Percentiles rank a stretch among this genome's conserved stretches.
Evolutionary conservation across 2,797 vertebrate genomes (phyloP).

Genomic region (Monodelphis domestica): DNA sequence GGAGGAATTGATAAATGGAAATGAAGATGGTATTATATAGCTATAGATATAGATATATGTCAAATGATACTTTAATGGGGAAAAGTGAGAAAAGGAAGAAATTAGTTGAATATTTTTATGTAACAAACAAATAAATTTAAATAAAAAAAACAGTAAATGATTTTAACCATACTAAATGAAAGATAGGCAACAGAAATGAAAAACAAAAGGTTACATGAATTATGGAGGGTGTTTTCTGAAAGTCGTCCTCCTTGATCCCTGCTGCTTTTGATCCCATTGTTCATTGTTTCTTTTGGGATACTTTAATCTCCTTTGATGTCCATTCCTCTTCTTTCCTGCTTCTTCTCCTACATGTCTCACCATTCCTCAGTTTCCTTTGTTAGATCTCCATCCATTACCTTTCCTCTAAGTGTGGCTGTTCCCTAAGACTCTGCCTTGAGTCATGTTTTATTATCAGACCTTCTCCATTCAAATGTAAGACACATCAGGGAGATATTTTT

Average conservation of each 20-base stretch:
- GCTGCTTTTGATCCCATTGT: neutral
- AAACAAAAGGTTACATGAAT: neutral
- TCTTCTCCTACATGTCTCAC: neutral
- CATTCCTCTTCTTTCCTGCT: neutral
- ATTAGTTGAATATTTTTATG: too few relatives aligned
- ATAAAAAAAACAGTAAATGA: too few relatives aligned
- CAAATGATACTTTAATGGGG: too few relatives aligned
- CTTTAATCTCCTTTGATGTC: neutral
- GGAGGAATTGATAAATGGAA: too few relatives aligned
- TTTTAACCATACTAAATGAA: neutral
- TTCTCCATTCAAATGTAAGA: neutral
- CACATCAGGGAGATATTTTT: neutral
- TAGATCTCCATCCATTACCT: neutral
- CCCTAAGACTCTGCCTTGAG: neutral
- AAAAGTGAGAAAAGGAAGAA: too few relatives aligned
- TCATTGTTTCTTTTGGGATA: neutral
- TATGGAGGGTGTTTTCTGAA: neutral
- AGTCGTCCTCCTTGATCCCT: neutral
- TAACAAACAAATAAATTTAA: too few relatives aligned
- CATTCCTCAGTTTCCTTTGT: neutral
- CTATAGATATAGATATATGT: too few relatives aligned
- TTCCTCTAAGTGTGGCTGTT: neutral
- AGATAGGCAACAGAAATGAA: neutral
- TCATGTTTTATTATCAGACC: neutral
- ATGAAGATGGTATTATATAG: too few relatives aligned